Evolutionary conservation across 2,113 vertebrate species (phyloP).

Genomic region (Craseonycteris thonglongyai): DNA sequence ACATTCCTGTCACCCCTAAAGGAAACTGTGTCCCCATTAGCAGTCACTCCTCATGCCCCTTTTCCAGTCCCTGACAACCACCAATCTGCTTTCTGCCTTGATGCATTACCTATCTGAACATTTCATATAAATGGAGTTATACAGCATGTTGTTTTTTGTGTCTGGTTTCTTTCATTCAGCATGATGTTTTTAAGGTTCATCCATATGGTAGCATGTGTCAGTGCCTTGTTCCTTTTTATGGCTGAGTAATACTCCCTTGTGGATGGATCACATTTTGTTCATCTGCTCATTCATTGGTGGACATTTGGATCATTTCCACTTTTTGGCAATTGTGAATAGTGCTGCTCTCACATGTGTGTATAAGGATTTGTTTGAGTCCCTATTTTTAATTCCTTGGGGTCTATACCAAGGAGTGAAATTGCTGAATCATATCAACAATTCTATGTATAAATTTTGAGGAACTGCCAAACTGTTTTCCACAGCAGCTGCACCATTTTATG

Average conservation of each 20-base stretch:
- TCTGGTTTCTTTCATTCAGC: neutral
- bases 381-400: neutral
- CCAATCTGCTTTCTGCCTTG: neutral
- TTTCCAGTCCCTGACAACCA: neutral
- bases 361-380: neutral
- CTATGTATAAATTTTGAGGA: neutral
- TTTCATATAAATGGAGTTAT: neutral
- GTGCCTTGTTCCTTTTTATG: neutral
- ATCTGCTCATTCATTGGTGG: fast-evolving
- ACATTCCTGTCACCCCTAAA: neutral
- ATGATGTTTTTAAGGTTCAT: neutral
- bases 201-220: fast-evolving
- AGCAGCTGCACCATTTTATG: neutral
- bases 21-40: fast-evolving
- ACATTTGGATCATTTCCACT: neutral
- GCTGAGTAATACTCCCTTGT: neutral
- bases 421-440: neutral
- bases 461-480: neutral
- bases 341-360: neutral
- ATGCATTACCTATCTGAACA: neutral
- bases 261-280: neutral
- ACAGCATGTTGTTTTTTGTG: neutral
- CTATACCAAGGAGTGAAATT: neutral
- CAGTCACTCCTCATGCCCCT: neutral
- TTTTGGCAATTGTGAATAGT: neutral